These are phyloP conservation scores for Oncorhynchus masou DNA, from an alignment of 2,113 vertebrate species.

Conservation along the genomic window DNA sequence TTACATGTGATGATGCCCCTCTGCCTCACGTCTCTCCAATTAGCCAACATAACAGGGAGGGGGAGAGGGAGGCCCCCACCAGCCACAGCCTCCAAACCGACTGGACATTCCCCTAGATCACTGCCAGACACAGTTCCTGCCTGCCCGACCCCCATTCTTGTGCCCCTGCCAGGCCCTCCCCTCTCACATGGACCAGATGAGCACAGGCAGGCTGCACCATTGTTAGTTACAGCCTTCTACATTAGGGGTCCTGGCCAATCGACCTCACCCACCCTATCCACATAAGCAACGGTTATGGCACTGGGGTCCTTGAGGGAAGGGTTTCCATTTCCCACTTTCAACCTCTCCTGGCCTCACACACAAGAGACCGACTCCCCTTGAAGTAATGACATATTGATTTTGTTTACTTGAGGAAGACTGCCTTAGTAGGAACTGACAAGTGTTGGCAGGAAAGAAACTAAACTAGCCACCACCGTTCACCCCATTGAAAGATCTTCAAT, in stretches of 20 bases:
- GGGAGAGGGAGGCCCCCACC: conserved; percentile 22
- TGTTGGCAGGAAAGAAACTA: not conserved
- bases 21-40: conserved; percentile 44
- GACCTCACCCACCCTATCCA: not conserved
- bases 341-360: not conserved
- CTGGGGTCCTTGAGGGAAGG: not conserved
- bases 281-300: not conserved
- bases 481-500: conserved; percentile 3
- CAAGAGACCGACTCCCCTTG: not conserved
- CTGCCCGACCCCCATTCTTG: conserved; percentile 11
- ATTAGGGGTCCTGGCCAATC: not conserved
- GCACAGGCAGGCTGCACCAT: not conserved
- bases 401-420: not conserved
- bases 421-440: not conserved
- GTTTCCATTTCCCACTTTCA: not conserved
- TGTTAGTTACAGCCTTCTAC: not conserved
- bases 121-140: conserved; percentile 61
- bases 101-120: conserved; percentile 70
- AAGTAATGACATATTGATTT: not conserved
- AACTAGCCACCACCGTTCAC: no score
- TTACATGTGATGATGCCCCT: conserved; percentile 37
- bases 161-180: conserved; percentile 1
- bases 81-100: conserved; percentile 45
- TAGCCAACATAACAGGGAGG: conserved; percentile 38
- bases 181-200: conserved; percentile 33